Conservation (phyloP, 2,888 invertebrate species). For the Nebria salina region DNA sequence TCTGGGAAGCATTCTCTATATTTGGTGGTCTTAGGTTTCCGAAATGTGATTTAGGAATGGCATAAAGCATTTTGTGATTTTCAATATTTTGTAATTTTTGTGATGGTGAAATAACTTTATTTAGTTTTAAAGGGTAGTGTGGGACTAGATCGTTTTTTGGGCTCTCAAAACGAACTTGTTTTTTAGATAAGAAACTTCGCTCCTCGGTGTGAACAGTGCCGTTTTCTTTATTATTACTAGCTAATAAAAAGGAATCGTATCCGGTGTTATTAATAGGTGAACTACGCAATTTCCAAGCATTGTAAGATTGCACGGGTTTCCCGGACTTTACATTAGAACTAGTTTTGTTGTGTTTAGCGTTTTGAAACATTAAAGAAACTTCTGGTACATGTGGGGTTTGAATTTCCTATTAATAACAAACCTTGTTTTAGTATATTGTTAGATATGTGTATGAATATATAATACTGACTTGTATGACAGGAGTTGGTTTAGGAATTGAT, state of each 20-base stretch:
- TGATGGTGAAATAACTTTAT: neutral
- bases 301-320: constrained; percentile 34
- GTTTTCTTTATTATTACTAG: constrained; percentile 37
- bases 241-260: constrained; percentile 36
- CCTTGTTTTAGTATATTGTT: constrained; percentile 14
- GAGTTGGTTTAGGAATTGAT: constrained; percentile 54
- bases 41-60: neutral
- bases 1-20: neutral
- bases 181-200: constrained; percentile 50
- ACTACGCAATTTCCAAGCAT: constrained; percentile 42
- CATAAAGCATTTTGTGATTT: neutral
- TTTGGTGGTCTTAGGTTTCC: neutral
- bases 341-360: constrained; percentile 23
- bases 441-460: neutral
- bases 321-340: constrained; percentile 2
- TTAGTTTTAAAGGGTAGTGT: constrained; percentile 11
- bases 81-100: neutral
- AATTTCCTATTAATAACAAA: constrained; percentile 35
- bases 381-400: constrained; percentile 57
- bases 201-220: neutral
- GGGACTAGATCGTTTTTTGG: constrained; percentile 45
- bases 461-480: constrained; percentile 52
- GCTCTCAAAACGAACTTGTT: constrained; percentile 60
- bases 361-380: constrained; percentile 56
- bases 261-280: constrained; percentile 16